A percentile compares a stretch with the other conserved stretches of the same genome.
phyloP scores from a whole-genome alignment of 1,140 invertebrate genomes.

The Diachasmimorpha longicaudata region DNA sequence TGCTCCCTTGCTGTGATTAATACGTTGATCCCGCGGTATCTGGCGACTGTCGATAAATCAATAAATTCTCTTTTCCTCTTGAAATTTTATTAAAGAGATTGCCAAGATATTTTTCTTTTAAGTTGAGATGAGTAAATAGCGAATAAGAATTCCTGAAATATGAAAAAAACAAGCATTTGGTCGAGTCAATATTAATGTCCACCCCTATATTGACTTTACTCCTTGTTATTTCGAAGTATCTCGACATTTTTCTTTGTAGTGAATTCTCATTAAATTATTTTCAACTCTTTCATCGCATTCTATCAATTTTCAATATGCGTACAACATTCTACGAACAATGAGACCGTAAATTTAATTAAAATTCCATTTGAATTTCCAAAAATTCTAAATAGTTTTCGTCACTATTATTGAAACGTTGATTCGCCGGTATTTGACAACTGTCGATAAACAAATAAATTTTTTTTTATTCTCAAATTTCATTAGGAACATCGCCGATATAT shows the following conservation, averaged over 20 bases:
- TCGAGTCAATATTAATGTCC: neutral
- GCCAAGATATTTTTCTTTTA: neutral
- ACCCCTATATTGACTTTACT: neutral
- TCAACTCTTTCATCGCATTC: no score
- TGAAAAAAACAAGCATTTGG: neutral
- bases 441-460: conserved; percentile 8
- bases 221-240: neutral
- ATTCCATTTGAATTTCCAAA: no score
- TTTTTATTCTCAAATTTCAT: neutral
- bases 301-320: no score
- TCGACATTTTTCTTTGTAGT: neutral
- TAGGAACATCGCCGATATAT: neutral
- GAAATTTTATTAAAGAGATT: conserved; percentile 4
- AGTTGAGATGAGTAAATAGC: neutral
- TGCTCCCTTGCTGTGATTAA: neutral
- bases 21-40: neutral
- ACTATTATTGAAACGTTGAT: neutral
- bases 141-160: neutral
- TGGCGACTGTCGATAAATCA: neutral
- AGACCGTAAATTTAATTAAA: no score
- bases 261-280: neutral
- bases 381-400: no score
- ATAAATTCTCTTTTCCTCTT: neutral
- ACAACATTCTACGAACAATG: no score
- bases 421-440: neutral